Percentiles rank a stretch among this genome's conserved stretches.
Evolutionary conservation across 2,113 vertebrate genomes (phyloP).

Genomic region (Oxyruncus cristatus): DNA sequence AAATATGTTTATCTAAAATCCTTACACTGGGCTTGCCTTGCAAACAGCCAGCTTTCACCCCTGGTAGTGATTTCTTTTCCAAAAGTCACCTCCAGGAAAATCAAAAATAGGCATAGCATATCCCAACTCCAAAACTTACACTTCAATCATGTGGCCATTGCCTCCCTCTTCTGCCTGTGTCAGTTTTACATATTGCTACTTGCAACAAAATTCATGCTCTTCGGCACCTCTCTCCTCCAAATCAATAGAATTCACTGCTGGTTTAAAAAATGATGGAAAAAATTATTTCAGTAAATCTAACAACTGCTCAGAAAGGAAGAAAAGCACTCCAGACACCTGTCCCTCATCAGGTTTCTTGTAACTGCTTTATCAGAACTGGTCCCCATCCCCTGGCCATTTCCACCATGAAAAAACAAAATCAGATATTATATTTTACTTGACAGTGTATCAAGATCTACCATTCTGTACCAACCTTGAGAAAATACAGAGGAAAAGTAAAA

Average conservation of each 20-base stretch:
- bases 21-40: background rate
- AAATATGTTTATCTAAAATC: background rate
- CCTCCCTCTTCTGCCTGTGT: background rate
- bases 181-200: background rate
- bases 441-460: background rate
- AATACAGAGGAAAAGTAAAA: background rate
- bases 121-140: background rate
- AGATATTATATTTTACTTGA: background rate
- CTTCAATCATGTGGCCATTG: background rate
- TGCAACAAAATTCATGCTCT: background rate
- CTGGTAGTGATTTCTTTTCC: background rate
- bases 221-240: background rate
- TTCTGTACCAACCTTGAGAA: slow-evolving; percentile 12
- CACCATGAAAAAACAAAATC: background rate
- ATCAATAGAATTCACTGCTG: background rate
- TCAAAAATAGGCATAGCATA: background rate
- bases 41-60: background rate
- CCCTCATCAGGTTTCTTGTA: background rate
- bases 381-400: background rate
- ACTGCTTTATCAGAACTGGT: background rate
- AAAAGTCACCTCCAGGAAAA: background rate
- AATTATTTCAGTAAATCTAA: background rate
- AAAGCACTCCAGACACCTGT: background rate
- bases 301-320: background rate
- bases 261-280: slow-evolving; percentile 18